Percentiles rank a stretch among this genome's conserved stretches.
Conservation (phyloP, 2,113 vertebrate genomes). For the Edolisoma coerulescens region DNA sequence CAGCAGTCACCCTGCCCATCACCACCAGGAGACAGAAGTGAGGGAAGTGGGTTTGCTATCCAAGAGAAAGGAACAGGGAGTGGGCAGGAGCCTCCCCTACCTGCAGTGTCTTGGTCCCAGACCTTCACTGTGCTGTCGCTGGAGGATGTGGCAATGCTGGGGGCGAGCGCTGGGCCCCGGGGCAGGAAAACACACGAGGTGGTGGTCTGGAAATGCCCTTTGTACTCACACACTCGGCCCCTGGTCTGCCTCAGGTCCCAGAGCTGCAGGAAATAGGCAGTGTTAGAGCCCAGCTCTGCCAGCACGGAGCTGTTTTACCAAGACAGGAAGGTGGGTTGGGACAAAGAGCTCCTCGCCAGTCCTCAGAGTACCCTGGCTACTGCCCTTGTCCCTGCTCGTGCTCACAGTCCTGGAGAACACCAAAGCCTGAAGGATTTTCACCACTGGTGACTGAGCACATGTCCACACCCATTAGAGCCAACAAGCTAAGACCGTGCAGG, state of each 20-base stretch:
- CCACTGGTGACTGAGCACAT: accelerated
- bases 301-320: accelerated
- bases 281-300: neutral
- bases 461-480: neutral
- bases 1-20: neutral
- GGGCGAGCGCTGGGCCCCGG: neutral
- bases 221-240: constrained; percentile 82
- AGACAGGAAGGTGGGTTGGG: neutral
- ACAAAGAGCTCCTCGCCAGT: neutral
- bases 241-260: constrained; percentile 94
- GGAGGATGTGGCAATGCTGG: constrained; percentile 85
- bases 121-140: constrained; percentile 87
- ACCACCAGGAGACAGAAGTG: neutral
- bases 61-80: accelerated
- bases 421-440: neutral
- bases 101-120: constrained; percentile 89
- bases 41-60: neutral
- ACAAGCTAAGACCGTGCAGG: accelerated
- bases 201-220: constrained; percentile 86
- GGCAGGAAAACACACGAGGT: constrained; percentile 89
- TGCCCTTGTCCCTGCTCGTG: neutral
- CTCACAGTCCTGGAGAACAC: neutral
- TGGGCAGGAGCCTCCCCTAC: constrained; percentile 49
- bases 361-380: neutral
- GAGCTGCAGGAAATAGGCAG: constrained; percentile 72